Evolutionary conservation across 2,797 vertebrate species (phyloP), one percentile per base, ranked within the genome.

Genomic region (Ptychobarbus kaznakovi): DNA sequence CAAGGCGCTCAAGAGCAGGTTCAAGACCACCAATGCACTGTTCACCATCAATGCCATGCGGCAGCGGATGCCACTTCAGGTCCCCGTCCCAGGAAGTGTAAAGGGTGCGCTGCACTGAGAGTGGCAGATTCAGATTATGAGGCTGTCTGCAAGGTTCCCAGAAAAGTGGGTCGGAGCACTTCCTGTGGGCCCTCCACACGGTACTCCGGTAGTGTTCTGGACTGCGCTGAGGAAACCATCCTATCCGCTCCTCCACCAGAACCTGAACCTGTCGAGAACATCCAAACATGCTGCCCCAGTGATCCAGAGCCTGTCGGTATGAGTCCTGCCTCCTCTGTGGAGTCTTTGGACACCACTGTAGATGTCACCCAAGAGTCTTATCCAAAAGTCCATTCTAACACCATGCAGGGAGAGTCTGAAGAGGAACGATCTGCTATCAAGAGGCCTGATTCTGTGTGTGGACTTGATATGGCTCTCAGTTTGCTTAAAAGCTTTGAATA

Each of bases 81-180:
- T 6, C 90, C 81, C 90, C 95, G 95, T 32, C 94, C 95, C 0
- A 91, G 97, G 89, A 94, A 96, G 16, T 99, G 97, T 92, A 93
- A 95, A 1, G 96, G 97, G 0, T 99, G 97, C 0, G 94, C 96
- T 0, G 93, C 92, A 0, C 91, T 99, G 66, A 95, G 98, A 0
- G 98, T 99, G 3, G 93, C 97, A 0, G 98, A 99, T 51, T 95
- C 97, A 0, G 97, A 99, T 92, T 99, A 99, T 0, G 98, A 99
- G 90, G 97, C 98, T 0, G 96, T 99, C 63, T 99, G 98, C 79
- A 97, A 94, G 88, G 96, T 99, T 8, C 98, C 98, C 0, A 95
- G 98, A 0, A 95, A 95, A 73, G 91, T 97, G 32, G 96, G 96
- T 32, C 93, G 94, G 44, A 97, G 97, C 89, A 94, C 96, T 3